phyloP scores from a whole-genome alignment of 1,140 invertebrate species.

The Rhopalosiphum maidis region DNA sequence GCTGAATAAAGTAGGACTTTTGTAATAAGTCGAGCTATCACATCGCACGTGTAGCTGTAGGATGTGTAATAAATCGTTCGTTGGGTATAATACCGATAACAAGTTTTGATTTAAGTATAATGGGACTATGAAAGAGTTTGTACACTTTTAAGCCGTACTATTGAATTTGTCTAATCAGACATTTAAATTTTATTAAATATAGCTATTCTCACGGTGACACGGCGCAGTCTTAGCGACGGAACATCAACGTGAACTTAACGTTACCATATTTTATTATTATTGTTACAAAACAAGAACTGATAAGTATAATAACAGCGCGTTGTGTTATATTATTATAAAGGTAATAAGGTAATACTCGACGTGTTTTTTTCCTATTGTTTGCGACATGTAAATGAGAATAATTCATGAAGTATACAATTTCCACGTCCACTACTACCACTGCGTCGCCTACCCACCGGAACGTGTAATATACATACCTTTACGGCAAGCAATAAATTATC shows the following conservation, averaged over 20 bases:
- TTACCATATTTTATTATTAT: too few relatives aligned
- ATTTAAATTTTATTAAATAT: too few relatives aligned
- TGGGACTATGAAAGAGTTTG: too few relatives aligned
- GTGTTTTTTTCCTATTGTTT: conserved; percentile 9
- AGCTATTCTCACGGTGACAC: too few relatives aligned
- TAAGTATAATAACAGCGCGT: not conserved
- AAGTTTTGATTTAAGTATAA: not conserved
- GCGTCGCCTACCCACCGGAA: too few relatives aligned
- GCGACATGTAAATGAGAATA: conserved; percentile 19
- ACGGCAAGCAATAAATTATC: too few relatives aligned
- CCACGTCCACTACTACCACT: not conserved
- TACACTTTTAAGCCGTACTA: too few relatives aligned
- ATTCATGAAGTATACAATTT: not conserved
- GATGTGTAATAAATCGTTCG: not conserved
- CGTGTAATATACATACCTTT: not conserved
- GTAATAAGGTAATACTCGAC: not conserved
- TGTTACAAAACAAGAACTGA: not conserved
- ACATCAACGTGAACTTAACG: too few relatives aligned
- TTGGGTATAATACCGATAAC: not conserved
- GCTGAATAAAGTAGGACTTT: not conserved
- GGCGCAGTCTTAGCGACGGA: too few relatives aligned
- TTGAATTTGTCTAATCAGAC: too few relatives aligned
- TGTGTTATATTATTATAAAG: not conserved
- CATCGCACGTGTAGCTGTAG: too few relatives aligned
- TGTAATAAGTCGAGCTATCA: too few relatives aligned